A percentile compares a stretch with the other conserved stretches of the same genome.
These are phyloP conservation scores for Spizaetus ornatus DNA, from an alignment of 2,113 vertebrate species.

Conservation along the genomic window DNA sequence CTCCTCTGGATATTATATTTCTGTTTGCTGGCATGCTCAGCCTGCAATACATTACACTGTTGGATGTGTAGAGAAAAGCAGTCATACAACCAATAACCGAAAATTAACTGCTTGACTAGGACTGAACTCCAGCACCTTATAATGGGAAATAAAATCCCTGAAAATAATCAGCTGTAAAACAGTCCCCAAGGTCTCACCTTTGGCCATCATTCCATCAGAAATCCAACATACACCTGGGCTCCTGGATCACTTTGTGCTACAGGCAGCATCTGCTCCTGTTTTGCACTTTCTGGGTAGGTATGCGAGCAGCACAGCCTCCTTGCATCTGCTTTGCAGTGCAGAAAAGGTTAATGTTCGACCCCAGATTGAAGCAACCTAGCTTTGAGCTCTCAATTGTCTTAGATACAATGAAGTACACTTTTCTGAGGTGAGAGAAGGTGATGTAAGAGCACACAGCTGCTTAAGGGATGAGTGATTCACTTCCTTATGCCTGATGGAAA, in stretches of 20 bases:
- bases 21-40: not conserved
- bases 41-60: not conserved
- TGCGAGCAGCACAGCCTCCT: not conserved
- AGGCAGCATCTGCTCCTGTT: not conserved
- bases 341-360: not conserved
- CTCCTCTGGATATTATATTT: not conserved
- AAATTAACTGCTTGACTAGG: not conserved
- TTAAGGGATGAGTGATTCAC: not conserved
- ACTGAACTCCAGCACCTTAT: not conserved
- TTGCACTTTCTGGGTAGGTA: not conserved
- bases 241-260: not conserved
- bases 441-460: not conserved
- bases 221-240: not conserved
- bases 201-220: not conserved
- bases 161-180: not conserved
- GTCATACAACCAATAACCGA: not conserved
- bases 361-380: not conserved
- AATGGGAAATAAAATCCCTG: not conserved
- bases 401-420: not conserved
- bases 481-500: not conserved
- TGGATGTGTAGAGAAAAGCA: not conserved
- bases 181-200: not conserved
- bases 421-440: not conserved
- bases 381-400: not conserved
- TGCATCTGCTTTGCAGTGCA: not conserved